Conservation (phyloP, 2,888 invertebrate species). For the Eremobia ochroleuca region DNA sequence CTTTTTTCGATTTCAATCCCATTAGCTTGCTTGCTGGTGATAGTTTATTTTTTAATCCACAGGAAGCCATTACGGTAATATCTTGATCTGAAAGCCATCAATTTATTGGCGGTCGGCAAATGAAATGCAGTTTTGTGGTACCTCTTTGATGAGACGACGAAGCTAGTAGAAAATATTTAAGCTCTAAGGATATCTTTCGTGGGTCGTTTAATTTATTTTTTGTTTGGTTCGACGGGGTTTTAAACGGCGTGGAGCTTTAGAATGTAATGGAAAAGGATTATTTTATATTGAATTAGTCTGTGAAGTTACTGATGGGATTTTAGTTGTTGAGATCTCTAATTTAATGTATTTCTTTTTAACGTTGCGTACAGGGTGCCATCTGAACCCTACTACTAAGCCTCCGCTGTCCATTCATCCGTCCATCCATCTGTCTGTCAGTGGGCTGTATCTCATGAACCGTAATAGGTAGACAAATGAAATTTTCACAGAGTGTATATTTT, state of each 20-base stretch:
- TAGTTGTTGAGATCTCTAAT: background rate
- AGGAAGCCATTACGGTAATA: conserved; percentile 81
- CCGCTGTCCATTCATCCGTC: background rate
- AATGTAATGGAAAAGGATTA: background rate
- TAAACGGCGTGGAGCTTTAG: background rate
- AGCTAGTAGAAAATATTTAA: conserved; percentile 4
- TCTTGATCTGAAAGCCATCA: conserved; percentile 79
- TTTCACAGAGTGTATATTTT: no score
- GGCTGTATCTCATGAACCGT: no score
- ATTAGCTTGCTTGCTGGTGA: conserved; percentile 50
- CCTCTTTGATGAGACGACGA: conserved; percentile 66
- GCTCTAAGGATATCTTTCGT: background rate
- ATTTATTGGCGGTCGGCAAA: conserved; percentile 78
- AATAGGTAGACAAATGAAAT: no score
- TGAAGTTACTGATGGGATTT: background rate
- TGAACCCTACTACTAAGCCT: background rate
- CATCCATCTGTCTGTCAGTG: no score
- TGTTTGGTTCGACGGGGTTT: background rate
- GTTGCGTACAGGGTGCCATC: background rate
- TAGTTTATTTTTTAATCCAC: conserved; percentile 71
- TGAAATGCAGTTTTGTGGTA: conserved; percentile 80
- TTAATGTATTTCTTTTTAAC: background rate
- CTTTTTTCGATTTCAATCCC: conserved; percentile 55
- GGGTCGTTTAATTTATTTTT: conserved; percentile 8
- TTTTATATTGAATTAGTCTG: background rate